phyloP scores from a whole-genome alignment of 2,888 invertebrate genomes.

The Antitype chi region DNA sequence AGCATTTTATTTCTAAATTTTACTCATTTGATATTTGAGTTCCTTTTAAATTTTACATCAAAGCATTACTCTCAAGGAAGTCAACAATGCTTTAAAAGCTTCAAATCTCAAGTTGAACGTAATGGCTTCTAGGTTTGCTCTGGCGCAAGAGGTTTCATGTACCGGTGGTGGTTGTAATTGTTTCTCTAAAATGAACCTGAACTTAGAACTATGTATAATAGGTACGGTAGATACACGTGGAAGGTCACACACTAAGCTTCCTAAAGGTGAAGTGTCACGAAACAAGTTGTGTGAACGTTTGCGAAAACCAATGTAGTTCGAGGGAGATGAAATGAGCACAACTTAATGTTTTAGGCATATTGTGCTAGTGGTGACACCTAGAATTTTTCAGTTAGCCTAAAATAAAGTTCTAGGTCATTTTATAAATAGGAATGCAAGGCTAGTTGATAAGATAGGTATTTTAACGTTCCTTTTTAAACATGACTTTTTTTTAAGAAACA shows the following conservation, averaged over 20 bases:
- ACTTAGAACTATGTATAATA: neutral
- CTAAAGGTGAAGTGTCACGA: neutral
- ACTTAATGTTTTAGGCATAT: neutral
- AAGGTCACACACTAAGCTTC: neutral
- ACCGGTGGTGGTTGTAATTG: constrained; percentile 3
- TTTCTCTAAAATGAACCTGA: neutral
- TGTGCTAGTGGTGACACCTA: neutral
- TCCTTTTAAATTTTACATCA: constrained; percentile 11
- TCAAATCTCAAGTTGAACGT: constrained; percentile 5
- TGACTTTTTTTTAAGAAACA: neutral
- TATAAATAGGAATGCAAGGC: neutral
- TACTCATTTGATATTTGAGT: neutral
- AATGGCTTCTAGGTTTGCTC: constrained; percentile 10
- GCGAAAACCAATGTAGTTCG: neutral
- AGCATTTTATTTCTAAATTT: neutral
- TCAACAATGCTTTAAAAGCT: constrained; percentile 24
- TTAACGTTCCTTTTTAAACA: neutral
- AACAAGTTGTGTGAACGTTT: neutral
- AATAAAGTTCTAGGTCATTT: neutral
- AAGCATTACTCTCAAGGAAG: neutral
- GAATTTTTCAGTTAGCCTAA: neutral
- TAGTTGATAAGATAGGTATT: neutral
- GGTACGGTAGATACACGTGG: neutral
- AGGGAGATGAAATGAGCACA: neutral
- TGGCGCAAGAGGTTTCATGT: constrained; percentile 6